A percentile compares a stretch with the other conserved stretches of the same genome.
phyloP scores from a whole-genome alignment of 2,888 invertebrate species.

The Xestoiulus laeticollis region DNA sequence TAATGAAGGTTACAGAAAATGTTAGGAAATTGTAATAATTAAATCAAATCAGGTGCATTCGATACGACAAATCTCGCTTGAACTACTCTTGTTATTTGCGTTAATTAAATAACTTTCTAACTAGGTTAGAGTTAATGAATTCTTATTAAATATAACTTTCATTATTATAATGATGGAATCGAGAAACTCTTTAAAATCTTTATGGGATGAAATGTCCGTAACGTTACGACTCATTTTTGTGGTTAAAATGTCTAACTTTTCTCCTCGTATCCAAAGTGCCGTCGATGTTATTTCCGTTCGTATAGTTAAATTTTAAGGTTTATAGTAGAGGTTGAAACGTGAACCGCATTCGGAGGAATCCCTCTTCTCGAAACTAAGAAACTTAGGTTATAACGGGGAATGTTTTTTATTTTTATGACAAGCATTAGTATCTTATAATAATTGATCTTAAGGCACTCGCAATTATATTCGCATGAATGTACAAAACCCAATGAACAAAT shows the following conservation, averaged over 20 bases:
- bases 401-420: background rate
- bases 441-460: background rate
- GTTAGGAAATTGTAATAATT: no score
- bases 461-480: background rate
- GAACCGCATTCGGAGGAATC: background rate
- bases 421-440: background rate
- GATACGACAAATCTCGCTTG: no score
- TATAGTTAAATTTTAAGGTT: background rate
- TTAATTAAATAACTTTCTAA: no score
- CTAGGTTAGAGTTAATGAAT: constrained; percentile 1
- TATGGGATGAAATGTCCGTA: no score
- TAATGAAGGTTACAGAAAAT: no score
- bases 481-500: constrained; percentile 1
- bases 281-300: background rate
- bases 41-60: no score
- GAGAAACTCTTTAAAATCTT: no score
- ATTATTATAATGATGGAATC: background rate
- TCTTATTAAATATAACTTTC: no score
- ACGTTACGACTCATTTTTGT: background rate
- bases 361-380: background rate
- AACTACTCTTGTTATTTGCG: no score
- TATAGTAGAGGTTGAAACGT: no score
- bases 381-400: background rate
- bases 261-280: background rate
- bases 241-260: background rate